Base-by-base conservation (phyloP, 2,797 vertebrate species). In the Neoniphon sammara region DNA sequence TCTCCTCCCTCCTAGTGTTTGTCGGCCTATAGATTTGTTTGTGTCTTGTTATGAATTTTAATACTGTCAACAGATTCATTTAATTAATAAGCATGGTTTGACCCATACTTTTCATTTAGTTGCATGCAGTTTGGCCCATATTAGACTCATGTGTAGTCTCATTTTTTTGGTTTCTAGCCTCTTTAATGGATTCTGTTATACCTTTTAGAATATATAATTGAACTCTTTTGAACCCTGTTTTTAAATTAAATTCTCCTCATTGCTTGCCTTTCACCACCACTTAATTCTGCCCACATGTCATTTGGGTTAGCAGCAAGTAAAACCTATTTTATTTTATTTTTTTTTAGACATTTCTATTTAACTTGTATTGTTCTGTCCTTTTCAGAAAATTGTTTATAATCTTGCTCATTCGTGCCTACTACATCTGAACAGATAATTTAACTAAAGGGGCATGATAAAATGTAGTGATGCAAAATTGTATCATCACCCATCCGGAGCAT, bases 1-100 rank as follows among this genome's bases (percentile, higher is more conserved):
- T 81, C 56, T 61, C 9, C 25, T 74, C 59, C 67, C 31, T 82
- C 25, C 70, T 56, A 52, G 34, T 56, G 56, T 82, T 77, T 56
- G 25, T 68, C 27, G 58, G 60, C 68, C 66, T 68, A 10, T 57
- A 39, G 57, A 58, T 67, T 68, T 76, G 64, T 73, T 12, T 76
- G 8, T 55, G 58, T 71, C 30, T 71, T 64, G 21, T 66, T 20
- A 21, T 59, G 57, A 66, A 80, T 31, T 72, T 5, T 12, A 44
- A 44, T 44, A 44, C 15, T 44, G 36, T 21, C 8, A 63, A 14
- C 11, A 27, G n/a, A 64, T 12, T 14, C 27, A 39, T 64, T 62
- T 7, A 66, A 6, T 7, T 9, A 64, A 7, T 7, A 17, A 39
- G 42, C 59, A 52, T 17, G 7, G 2, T 53, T 75, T 62, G 27